Evolutionary conservation across 1,140 invertebrate species (phyloP).

Genomic region (Drosophila punjabiensis): DNA sequence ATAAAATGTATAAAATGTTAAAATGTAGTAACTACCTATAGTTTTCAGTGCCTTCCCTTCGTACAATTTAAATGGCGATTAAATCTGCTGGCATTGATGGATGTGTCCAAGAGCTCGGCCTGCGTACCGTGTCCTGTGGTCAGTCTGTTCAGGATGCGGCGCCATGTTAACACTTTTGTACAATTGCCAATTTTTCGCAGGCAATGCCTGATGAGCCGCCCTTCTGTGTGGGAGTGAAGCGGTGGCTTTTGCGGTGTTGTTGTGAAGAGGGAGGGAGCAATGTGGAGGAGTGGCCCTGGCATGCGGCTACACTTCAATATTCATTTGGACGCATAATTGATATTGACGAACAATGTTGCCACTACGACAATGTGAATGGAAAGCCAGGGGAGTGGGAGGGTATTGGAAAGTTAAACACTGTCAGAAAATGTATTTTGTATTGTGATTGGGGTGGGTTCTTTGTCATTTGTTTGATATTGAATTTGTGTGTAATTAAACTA

Average conservation of each 20-base stretch:
- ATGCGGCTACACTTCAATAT: slow-evolving; percentile 81
- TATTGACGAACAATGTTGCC: slow-evolving; percentile 82
- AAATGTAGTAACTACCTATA: neutral
- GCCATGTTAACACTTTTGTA: slow-evolving; percentile 83
- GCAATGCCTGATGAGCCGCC: slow-evolving; percentile 58
- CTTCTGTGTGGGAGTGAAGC: slow-evolving; percentile 37
- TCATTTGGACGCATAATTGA: slow-evolving; percentile 83
- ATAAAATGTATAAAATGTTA: neutral
- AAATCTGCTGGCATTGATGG: slow-evolving; percentile 84
- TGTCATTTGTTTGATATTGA: neutral
- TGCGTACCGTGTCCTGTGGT: slow-evolving; percentile 60
- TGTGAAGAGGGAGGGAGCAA: slow-evolving; percentile 5
- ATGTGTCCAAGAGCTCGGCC: slow-evolving; percentile 71
- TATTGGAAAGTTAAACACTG: slow-evolving; percentile 46
- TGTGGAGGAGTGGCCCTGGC: slow-evolving; percentile 39
- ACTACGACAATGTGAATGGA: slow-evolving; percentile 35
- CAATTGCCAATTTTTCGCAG: slow-evolving; percentile 81
- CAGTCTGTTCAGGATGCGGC: slow-evolving; percentile 76
- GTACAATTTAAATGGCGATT: slow-evolving; percentile 84
- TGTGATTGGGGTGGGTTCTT: neutral
- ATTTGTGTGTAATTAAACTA: neutral
- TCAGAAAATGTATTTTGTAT: slow-evolving; percentile 19
- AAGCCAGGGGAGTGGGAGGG: slow-evolving; percentile 10
- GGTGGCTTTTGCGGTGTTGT: slow-evolving; percentile 75
- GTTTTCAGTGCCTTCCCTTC: slow-evolving; percentile 19